Percentiles rank a stretch among this genome's conserved stretches.
These are phyloP conservation scores for Podotricha telesiphe DNA, from an alignment of 2,888 invertebrate species.

Conservation along the genomic window DNA sequence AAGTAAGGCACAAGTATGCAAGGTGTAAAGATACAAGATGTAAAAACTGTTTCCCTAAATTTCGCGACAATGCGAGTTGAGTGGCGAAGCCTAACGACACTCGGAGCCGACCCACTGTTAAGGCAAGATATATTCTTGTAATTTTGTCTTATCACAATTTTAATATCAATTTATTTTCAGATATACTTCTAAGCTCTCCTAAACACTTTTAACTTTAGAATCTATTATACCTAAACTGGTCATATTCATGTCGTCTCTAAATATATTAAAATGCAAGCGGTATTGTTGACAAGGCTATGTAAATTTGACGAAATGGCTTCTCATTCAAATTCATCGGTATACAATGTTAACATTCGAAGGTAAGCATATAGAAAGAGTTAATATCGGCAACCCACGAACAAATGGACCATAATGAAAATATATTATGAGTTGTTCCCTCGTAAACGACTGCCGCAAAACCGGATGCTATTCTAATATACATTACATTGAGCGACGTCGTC, in stretches of 20 bases:
- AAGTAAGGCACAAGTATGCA: too few relatives aligned
- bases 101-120: too few relatives aligned
- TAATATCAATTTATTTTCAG: neutral
- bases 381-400: slow-evolving; percentile 70
- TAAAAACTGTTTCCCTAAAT: too few relatives aligned
- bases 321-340: slow-evolving; percentile 50
- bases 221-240: neutral
- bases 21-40: too few relatives aligned
- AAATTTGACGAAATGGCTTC: slow-evolving; percentile 65
- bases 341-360: slow-evolving; percentile 69
- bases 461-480: slow-evolving; percentile 75
- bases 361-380: slow-evolving; percentile 68
- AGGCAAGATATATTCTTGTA: too few relatives aligned
- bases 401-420: slow-evolving; percentile 79
- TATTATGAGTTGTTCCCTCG: slow-evolving; percentile 67
- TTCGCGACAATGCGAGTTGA: too few relatives aligned
- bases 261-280: slow-evolving; percentile 27
- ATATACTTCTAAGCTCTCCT: neutral
- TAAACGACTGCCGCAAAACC: slow-evolving; percentile 66
- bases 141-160: neutral
- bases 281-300: slow-evolving; percentile 51
- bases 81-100: too few relatives aligned
- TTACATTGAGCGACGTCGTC: slow-evolving; percentile 68
- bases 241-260: neutral
- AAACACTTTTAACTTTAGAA: neutral